phyloP scores from a whole-genome alignment of 1,140 invertebrate species.

The Mesaphorura yosii region DNA sequence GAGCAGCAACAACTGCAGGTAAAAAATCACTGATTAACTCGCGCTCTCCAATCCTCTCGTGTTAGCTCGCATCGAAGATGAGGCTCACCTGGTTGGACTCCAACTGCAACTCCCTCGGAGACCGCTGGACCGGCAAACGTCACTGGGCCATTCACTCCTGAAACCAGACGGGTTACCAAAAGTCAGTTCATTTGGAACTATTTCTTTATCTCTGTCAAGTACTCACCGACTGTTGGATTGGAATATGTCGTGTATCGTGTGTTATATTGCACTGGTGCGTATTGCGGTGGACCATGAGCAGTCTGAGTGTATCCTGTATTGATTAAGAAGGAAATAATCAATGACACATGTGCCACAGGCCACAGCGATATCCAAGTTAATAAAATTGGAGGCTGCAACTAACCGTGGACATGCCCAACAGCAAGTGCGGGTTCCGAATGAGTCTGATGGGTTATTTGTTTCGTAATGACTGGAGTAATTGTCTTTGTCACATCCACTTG shows the following conservation, averaged over 20 bases:
- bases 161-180: too few relatives aligned
- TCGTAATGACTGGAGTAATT: conserved; percentile 31
- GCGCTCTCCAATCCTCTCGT: not conserved
- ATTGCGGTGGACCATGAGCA: conserved; percentile 17
- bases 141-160: conserved; percentile 28
- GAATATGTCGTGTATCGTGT: conserved; percentile 25
- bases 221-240: conserved; percentile 28
- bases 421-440: conserved; percentile 27
- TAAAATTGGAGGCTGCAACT: not conserved
- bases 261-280: conserved; percentile 27
- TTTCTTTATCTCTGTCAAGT: too few relatives aligned
- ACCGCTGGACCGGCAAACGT: conserved; percentile 22
- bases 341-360: not conserved
- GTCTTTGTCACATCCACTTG: conserved; percentile 30
- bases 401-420: conserved; percentile 28
- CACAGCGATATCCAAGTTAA: not conserved
- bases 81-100: not conserved
- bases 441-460: conserved; percentile 24
- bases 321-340: conserved; percentile 1
- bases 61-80: not conserved
- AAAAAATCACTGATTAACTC: not conserved
- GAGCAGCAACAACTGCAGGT: not conserved
- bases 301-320: conserved; percentile 21
- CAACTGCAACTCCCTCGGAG: not conserved
- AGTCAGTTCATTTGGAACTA: not conserved